Evolutionary conservation across 2,797 vertebrate species (phyloP).

Genomic region (Tadarida brasiliensis): DNA sequence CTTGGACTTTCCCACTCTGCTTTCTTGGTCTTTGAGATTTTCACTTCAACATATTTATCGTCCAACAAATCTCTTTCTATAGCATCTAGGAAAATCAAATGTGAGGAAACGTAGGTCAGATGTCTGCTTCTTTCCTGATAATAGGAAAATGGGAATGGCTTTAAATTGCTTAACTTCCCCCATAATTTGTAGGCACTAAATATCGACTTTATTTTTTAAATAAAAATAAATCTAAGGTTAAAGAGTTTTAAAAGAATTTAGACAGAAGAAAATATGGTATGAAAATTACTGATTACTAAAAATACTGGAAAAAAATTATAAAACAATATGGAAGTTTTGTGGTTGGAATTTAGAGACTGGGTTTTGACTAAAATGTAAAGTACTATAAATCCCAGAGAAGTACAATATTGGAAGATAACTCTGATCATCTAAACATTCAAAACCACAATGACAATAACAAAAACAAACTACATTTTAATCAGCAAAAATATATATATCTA

Average conservation of each 20-base stretch:
- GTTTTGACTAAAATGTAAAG: not conserved
- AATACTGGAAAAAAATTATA: conserved; percentile 21
- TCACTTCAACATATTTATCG: not conserved
- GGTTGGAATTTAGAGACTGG: not conserved
- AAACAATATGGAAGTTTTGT: not conserved
- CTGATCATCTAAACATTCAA: not conserved
- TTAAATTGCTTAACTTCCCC: not conserved
- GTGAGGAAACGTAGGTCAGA: not conserved
- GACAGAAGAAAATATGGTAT: not conserved
- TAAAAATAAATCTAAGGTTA: not conserved
- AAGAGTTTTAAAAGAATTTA: not conserved
- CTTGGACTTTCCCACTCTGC: not conserved
- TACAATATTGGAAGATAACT: not conserved
- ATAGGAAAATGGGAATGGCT: not conserved
- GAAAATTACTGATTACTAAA: conserved; percentile 50
- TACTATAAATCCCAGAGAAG: not conserved
- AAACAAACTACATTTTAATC: not conserved
- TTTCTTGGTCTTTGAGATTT: not conserved
- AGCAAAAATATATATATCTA: conserved; percentile 45
- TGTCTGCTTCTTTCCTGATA: not conserved
- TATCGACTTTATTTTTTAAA: not conserved
- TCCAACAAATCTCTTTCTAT: not conserved
- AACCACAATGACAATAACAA: not conserved
- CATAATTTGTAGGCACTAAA: not conserved
- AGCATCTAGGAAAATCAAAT: conserved; percentile 7